Evolutionary conservation across 53 echinoderm and acorn worm genomes (phyloP).

Genomic region (Apostichopus leukothele): DNA sequence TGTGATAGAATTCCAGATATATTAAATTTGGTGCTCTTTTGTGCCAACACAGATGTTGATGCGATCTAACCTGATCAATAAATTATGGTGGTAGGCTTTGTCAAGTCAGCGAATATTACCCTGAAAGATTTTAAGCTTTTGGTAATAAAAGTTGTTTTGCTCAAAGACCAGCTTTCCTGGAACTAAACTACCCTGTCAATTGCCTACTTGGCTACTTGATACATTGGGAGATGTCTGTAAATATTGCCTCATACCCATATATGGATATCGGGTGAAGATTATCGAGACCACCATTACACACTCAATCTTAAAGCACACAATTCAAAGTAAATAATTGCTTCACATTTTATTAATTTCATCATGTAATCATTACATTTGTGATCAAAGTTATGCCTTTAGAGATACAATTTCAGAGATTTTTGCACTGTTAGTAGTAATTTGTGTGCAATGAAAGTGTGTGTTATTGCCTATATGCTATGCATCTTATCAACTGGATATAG

Average conservation of each 20-base stretch:
- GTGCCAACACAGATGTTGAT: background rate
- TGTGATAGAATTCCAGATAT: background rate
- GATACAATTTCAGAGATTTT: background rate
- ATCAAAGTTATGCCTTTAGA: background rate
- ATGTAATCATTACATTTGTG: background rate
- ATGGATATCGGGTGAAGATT: conserved; percentile 2
- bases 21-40: background rate
- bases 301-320: background rate
- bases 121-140: too few relatives aligned
- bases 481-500: too few relatives aligned
- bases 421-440: too few relatives aligned
- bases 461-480: too few relatives aligned
- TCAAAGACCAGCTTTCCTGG: background rate
- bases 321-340: background rate
- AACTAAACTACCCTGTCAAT: background rate
- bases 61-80: background rate
- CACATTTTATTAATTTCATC: background rate
- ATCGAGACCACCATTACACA: background rate
- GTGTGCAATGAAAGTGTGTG: too few relatives aligned
- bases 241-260: background rate
- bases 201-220: conserved; percentile 14
- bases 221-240: background rate
- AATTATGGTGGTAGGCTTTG: background rate
- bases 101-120: background rate
- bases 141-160: background rate